A percentile compares a stretch with the other conserved stretches of the same genome.
Evolutionary conservation across 1,140 invertebrate species (phyloP).

Genomic region (Drosophila teissieri): DNA sequence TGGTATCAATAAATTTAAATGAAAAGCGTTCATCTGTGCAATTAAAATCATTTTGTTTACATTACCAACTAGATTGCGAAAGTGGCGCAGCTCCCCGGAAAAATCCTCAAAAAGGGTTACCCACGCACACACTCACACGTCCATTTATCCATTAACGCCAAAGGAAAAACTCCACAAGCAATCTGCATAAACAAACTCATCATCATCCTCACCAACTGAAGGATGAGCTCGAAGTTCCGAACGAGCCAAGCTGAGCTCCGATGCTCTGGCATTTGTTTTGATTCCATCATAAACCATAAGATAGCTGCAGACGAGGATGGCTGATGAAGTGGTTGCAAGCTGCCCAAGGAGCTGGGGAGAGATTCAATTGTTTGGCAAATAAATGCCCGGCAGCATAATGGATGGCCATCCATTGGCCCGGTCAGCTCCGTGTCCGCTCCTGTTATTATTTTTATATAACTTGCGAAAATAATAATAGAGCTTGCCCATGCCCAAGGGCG

Average conservation of each 20-base stretch:
- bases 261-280: slow-evolving; percentile 74
- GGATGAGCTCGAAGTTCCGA: slow-evolving; percentile 11
- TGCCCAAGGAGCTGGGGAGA: slow-evolving; percentile 59
- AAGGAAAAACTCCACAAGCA: slow-evolving; percentile 71
- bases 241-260: slow-evolving; percentile 11
- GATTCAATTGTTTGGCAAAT: slow-evolving; percentile 78
- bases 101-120: slow-evolving; percentile 36
- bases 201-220: slow-evolving; percentile 6
- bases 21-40: slow-evolving; percentile 23
- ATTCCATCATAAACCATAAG: slow-evolving; percentile 81
- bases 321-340: slow-evolving; percentile 77
- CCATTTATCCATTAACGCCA: slow-evolving; percentile 78
- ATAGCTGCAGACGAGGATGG: slow-evolving; percentile 66
- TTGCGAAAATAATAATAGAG: slow-evolving; percentile 81
- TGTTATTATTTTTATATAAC: slow-evolving; percentile 82
- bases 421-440: slow-evolving; percentile 40
- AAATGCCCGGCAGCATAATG: slow-evolving; percentile 79
- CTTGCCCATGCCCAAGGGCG: slow-evolving; percentile 12
- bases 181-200: slow-evolving; percentile 83
- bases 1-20: slow-evolving; percentile 21
- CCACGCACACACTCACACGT: slow-evolving; percentile 40
- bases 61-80: slow-evolving; percentile 38
- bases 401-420: slow-evolving; percentile 50
- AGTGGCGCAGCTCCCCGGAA: slow-evolving; percentile 17
- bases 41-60: slow-evolving; percentile 39